Percentiles rank a stretch among this genome's conserved stretches.
Conservation (phyloP, 1,140 invertebrate species). For the Lordiphosa clarofinis region DNA sequence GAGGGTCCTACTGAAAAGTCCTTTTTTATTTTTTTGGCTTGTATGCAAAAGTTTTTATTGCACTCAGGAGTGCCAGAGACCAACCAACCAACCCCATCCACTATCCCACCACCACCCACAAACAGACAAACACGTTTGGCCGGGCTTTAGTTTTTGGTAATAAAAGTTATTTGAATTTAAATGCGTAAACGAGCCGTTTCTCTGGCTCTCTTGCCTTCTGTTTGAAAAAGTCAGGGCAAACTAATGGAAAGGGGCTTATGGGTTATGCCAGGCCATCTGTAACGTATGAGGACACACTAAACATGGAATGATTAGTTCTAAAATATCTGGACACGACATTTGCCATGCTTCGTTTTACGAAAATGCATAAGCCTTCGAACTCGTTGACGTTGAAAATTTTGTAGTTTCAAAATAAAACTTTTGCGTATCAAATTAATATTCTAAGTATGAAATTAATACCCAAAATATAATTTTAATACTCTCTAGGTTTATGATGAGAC, state of each 20-base stretch:
- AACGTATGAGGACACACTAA: background rate
- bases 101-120: constrained; percentile 9
- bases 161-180: constrained; percentile 79
- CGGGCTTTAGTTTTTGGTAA: constrained; percentile 70
- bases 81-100: background rate
- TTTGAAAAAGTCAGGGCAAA: constrained; percentile 5
- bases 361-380: too few species aligned
- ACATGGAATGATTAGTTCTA: too few species aligned
- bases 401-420: too few species aligned
- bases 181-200: constrained; percentile 72
- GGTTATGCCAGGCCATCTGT: background rate
- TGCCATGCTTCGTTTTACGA: too few species aligned
- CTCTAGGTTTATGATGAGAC: too few species aligned
- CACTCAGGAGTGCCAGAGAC: constrained; percentile 59
- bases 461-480: too few species aligned
- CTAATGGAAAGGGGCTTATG: constrained; percentile 8
- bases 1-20: constrained; percentile 6
- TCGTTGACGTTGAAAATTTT: too few species aligned
- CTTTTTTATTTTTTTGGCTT: constrained; percentile 33
- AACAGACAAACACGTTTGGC: constrained; percentile 42
- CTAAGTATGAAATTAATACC: too few species aligned
- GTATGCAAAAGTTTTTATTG: constrained; percentile 77
- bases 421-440: too few species aligned
- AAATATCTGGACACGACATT: too few species aligned
- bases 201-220: constrained; percentile 41